Evolutionary conservation across 2,113 vertebrate species (phyloP).

Genomic region (Nothobranchius kuhntae): DNA sequence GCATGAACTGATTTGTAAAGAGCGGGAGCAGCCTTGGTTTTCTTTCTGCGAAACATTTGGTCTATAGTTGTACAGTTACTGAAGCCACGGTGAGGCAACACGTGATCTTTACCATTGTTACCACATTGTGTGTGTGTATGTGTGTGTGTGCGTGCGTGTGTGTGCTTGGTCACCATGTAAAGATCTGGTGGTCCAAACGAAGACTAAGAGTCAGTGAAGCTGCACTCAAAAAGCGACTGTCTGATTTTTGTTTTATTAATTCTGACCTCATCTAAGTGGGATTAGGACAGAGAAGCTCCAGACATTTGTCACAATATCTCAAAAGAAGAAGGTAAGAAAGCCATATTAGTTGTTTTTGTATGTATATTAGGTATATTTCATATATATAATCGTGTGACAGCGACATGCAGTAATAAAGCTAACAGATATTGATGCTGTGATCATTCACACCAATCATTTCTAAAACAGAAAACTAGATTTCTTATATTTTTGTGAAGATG

Average conservation of each 20-base stretch:
- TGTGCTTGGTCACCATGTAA: slow-evolving; percentile 22
- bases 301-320: neutral
- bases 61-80: slow-evolving; percentile 20
- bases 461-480: no score
- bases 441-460: no score
- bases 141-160: slow-evolving; percentile 3
- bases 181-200: slow-evolving; percentile 26
- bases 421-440: no score
- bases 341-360: neutral
- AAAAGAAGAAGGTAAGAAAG: slow-evolving; percentile 53
- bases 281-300: slow-evolving; percentile 3
- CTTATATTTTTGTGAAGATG: no score
- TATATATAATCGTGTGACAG: neutral
- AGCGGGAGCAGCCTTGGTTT: slow-evolving; percentile 1
- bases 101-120: slow-evolving; percentile 13
- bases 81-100: slow-evolving; percentile 16
- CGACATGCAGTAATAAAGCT: neutral
- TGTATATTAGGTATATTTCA: neutral
- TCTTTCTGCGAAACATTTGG: slow-evolving; percentile 11
- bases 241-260: neutral
- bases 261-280: neutral
- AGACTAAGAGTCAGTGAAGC: slow-evolving; percentile 6
- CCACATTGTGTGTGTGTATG: slow-evolving; percentile 35
- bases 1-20: neutral
- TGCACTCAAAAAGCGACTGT: neutral